Conservation (phyloP, 1,140 invertebrate genomes). For the Pseudomyrmex sp. region DNA sequence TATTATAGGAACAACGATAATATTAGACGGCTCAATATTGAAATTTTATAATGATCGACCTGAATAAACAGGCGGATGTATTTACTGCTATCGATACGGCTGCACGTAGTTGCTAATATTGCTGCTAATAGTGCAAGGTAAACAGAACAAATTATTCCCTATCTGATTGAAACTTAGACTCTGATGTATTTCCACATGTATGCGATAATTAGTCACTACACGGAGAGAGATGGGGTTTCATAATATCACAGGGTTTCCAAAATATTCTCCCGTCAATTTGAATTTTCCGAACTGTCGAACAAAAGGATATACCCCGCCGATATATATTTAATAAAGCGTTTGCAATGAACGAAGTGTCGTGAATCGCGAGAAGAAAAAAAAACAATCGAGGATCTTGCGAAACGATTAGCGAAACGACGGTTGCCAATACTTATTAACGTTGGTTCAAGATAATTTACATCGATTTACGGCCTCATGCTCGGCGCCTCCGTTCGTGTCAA, state of each 20-base stretch:
- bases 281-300: background rate
- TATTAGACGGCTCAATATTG: background rate
- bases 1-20: background rate
- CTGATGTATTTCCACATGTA: background rate
- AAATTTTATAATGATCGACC: constrained; percentile 8
- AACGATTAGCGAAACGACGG: background rate
- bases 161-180: background rate
- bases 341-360: background rate
- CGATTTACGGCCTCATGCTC: constrained; percentile 17
- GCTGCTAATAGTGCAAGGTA: constrained; percentile 8
- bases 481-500: constrained; percentile 30
- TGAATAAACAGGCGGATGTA: background rate
- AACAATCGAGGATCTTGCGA: background rate
- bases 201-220: background rate
- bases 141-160: constrained; percentile 23
- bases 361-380: background rate
- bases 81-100: constrained; percentile 7
- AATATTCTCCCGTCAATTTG: background rate
- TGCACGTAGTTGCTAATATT: constrained; percentile 11
- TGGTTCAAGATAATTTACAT: constrained; percentile 44
- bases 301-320: background rate
- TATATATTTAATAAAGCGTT: background rate
- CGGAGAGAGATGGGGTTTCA: background rate
- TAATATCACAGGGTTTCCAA: background rate
- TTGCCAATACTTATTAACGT: constrained; percentile 44